phyloP scores from a whole-genome alignment of 2,888 invertebrate genomes.

The Tetropium fuscum region DNA sequence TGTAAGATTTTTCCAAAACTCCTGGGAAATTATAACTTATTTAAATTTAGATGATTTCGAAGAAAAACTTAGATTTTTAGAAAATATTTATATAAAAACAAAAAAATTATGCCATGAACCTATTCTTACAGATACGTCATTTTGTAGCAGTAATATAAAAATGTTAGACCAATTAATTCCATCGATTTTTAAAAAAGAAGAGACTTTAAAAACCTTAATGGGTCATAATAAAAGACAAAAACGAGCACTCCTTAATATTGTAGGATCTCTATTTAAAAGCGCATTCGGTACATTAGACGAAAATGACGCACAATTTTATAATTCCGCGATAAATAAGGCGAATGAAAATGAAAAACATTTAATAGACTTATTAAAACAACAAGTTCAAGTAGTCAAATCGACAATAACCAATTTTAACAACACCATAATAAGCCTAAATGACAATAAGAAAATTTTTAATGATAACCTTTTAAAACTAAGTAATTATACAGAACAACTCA shows the following conservation, averaged over 20 bases:
- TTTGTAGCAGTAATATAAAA: constrained; percentile 17
- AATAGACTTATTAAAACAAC: constrained; percentile 25
- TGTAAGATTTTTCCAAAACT: constrained; percentile 22
- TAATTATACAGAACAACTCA: not conserved
- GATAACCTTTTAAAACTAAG: constrained; percentile 21
- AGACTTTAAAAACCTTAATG: constrained; percentile 16
- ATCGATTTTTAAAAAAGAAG: constrained; percentile 17
- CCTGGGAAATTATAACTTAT: constrained; percentile 33
- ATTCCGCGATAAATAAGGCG: constrained; percentile 20
- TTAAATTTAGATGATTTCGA: constrained; percentile 17
- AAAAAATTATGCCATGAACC: constrained; percentile 12
- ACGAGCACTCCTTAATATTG: constrained; percentile 26
- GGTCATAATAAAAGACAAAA: constrained; percentile 13
- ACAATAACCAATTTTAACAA: constrained; percentile 33
- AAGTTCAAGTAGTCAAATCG: constrained; percentile 24
- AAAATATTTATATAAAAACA: constrained; percentile 15
- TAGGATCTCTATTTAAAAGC: not conserved
- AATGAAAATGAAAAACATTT: constrained; percentile 17
- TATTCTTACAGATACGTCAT: not conserved
- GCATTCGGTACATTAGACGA: constrained; percentile 14
- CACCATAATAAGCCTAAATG: constrained; percentile 20
- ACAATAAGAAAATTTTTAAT: constrained; percentile 23
- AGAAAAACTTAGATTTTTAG: constrained; percentile 25
- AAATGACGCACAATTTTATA: constrained; percentile 17
- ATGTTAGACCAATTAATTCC: constrained; percentile 16